phyloP scores from a whole-genome alignment of 2,888 invertebrate genomes.

The Ceramica pisi region DNA sequence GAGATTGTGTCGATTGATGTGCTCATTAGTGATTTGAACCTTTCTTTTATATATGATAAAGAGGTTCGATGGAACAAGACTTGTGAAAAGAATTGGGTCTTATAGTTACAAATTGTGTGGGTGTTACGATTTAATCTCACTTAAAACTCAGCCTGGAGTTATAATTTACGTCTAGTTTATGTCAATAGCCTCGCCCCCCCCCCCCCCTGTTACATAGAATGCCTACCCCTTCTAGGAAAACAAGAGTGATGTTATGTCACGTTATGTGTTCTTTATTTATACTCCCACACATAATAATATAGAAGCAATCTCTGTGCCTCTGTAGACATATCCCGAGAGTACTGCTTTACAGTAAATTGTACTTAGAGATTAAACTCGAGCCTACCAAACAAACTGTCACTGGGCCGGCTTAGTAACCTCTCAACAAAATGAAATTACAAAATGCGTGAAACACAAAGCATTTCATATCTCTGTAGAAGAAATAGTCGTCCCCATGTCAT shows the following conservation, averaged over 20 bases:
- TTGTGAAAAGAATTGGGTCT: too few species aligned
- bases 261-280: neutral
- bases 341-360: neutral
- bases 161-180: too few species aligned
- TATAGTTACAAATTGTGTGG: too few species aligned
- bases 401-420: slow-evolving; percentile 16
- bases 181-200: too few species aligned
- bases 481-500: neutral
- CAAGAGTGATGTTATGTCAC: neutral
- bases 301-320: neutral
- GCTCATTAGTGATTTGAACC: neutral
- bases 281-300: neutral
- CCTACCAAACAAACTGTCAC: slow-evolving; percentile 14
- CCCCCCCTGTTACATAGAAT: too few species aligned
- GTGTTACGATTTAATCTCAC: too few species aligned
- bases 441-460: slow-evolving; percentile 10
- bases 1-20: neutral
- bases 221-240: neutral
- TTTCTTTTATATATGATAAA: neutral
- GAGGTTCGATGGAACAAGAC: too few species aligned
- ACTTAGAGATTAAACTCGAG: slow-evolving; percentile 22
- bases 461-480: slow-evolving; percentile 20
- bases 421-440: slow-evolving; percentile 47
- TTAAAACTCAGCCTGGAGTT: too few species aligned
- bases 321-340: neutral